A percentile compares a stretch with the other conserved stretches of the same genome.
phyloP scores from a whole-genome alignment of 2,888 invertebrate genomes.

The Alviniconcha strummeri region DNA sequence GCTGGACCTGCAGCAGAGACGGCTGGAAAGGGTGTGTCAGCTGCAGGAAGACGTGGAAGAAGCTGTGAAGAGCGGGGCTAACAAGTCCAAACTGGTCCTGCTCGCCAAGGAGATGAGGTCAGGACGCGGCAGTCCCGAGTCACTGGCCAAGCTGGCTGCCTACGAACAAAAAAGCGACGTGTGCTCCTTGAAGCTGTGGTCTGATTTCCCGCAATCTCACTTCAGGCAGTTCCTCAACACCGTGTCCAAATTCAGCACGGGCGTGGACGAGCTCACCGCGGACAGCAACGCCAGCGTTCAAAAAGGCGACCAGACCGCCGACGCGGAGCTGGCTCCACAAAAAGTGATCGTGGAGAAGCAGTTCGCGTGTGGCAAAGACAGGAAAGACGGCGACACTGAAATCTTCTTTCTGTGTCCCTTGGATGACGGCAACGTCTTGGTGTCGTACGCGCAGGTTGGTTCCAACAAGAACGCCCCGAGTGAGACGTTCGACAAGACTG shows the following conservation, averaged over 20 bases:
- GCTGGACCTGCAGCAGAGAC: too few species aligned
- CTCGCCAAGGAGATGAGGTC: neutral
- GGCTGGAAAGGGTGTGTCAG: neutral
- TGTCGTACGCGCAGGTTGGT: neutral
- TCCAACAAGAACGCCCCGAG: neutral
- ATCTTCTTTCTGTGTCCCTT: neutral
- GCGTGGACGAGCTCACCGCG: too few species aligned
- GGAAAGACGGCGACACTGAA: neutral
- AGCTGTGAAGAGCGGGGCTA: neutral
- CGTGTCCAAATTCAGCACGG: neutral
- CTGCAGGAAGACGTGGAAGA: neutral
- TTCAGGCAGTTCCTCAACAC: neutral
- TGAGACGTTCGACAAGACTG: neutral
- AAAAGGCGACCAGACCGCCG: neutral
- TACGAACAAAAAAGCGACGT: neutral
- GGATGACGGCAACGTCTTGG: neutral
- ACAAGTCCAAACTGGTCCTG: neutral
- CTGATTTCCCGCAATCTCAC: too few species aligned
- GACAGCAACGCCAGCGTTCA: neutral
- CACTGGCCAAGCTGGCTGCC: neutral
- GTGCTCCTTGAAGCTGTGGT: neutral
- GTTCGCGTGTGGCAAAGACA: neutral
- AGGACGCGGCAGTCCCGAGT: neutral
- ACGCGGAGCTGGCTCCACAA: neutral
- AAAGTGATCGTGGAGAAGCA: slow-evolving; percentile 1